phyloP scores from a whole-genome alignment of 2,113 vertebrate genomes.

The Hippotragus niger region DNA sequence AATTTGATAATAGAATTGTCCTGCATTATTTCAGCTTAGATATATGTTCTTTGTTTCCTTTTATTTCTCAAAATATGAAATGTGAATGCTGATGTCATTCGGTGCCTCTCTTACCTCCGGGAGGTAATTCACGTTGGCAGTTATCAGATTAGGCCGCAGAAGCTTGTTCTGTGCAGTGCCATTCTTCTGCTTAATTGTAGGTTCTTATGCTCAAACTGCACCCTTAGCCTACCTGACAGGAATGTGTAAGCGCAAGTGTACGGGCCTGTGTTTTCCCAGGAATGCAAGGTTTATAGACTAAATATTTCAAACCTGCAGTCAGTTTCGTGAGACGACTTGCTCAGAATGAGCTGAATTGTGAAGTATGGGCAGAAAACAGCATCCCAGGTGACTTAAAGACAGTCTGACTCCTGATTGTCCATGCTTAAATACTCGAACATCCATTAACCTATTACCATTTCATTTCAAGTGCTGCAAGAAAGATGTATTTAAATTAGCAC shows the following conservation, averaged over 20 bases:
- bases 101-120: neutral
- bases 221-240: constrained; percentile 27
- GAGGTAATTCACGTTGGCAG: neutral
- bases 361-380: constrained; percentile 15
- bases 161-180: neutral
- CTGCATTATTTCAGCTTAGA: neutral
- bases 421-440: neutral
- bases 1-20: constrained; percentile 3
- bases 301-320: constrained; percentile 30
- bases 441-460: constrained; percentile 42
- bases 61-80: constrained; percentile 24
- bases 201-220: neutral
- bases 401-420: neutral
- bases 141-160: constrained; percentile 20
- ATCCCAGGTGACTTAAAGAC: constrained; percentile 10
- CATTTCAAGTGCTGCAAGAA: constrained; percentile 18
- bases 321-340: neutral
- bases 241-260: neutral
- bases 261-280: neutral
- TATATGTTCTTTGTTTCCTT: neutral
- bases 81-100: neutral
- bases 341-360: neutral
- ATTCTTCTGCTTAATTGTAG: constrained; percentile 33
- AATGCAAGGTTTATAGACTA: neutral
- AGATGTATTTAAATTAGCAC: constrained; percentile 47